phyloP scores from a whole-genome alignment of 2,113 vertebrate species.

The Monopterus albus region DNA sequence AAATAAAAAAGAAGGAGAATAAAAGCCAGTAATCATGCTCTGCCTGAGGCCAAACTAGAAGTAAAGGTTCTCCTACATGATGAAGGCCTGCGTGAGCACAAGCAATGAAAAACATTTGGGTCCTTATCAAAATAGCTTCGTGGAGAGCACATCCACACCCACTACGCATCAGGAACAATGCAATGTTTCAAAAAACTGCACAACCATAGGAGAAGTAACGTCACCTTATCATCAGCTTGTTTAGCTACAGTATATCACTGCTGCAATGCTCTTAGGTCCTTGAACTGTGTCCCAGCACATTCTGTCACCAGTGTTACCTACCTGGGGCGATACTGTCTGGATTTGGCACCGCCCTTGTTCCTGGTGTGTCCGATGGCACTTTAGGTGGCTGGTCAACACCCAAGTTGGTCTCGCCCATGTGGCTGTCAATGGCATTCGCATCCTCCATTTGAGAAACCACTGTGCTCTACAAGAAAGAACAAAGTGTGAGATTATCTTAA shows the following conservation, averaged over 20 bases:
- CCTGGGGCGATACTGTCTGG: constrained; percentile 92
- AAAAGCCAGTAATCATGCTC: constrained; percentile 39
- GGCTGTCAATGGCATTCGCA: constrained; percentile 74
- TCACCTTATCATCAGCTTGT: constrained; percentile 1
- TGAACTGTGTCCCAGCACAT: constrained; percentile 1
- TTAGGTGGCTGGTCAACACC: constrained; percentile 73
- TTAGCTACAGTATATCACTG: neutral
- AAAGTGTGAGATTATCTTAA: no score
- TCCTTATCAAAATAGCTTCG: constrained; percentile 53
- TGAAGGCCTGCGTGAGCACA: constrained; percentile 54
- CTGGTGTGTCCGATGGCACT: constrained; percentile 82
- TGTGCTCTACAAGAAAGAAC: constrained; percentile 48
- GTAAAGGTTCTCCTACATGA: constrained; percentile 39
- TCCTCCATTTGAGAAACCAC: constrained; percentile 64
- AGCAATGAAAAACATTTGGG: constrained; percentile 56
- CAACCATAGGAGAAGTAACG: neutral
- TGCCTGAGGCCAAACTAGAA: constrained; percentile 45
- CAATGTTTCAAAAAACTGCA: neutral
- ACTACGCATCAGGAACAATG: neutral
- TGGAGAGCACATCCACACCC: constrained; percentile 1
- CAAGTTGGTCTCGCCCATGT: constrained; percentile 57
- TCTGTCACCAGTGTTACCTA: constrained; percentile 65
- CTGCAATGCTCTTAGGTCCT: neutral
- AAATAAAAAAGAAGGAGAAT: constrained; percentile 7
- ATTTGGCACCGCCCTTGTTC: constrained; percentile 81